Conservation (phyloP, 2,888 invertebrate genomes). For the Brachypalpus laphriformis region DNA sequence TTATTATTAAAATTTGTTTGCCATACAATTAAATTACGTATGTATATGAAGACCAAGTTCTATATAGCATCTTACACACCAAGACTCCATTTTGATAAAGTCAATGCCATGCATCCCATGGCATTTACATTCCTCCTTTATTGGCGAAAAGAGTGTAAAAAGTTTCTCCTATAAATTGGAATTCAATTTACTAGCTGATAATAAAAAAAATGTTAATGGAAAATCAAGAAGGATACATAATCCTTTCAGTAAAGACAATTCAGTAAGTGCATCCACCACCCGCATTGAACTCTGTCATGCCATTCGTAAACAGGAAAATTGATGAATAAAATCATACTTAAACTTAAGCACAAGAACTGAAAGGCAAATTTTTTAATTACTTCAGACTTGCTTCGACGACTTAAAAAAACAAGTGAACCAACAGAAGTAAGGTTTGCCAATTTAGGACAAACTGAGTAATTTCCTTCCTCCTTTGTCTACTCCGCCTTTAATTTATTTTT, state of each 20-base stretch:
- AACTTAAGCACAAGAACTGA: background rate
- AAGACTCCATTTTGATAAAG: too few species aligned
- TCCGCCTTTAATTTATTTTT: background rate
- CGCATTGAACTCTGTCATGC: background rate
- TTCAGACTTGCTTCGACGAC: background rate
- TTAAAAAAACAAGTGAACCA: too few species aligned
- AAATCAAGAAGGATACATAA: background rate
- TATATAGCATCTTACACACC: too few species aligned
- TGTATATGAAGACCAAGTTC: too few species aligned
- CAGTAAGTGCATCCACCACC: background rate
- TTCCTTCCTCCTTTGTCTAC: background rate
- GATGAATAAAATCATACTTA: background rate
- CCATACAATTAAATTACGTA: too few species aligned
- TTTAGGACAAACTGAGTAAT: background rate
- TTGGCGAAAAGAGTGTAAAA: background rate
- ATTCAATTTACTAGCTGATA: background rate
- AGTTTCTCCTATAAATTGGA: background rate
- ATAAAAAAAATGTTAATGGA: background rate
- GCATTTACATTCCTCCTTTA: background rate
- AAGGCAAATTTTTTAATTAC: slow-evolving; percentile 7
- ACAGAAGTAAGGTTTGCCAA: background rate
- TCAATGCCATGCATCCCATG: too few species aligned
- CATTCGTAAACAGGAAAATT: background rate
- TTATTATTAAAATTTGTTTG: too few species aligned
- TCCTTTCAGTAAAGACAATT: background rate